Evolutionary conservation across 2,113 vertebrate genomes (phyloP).

Genomic region (Orientallactaga bullata): DNA sequence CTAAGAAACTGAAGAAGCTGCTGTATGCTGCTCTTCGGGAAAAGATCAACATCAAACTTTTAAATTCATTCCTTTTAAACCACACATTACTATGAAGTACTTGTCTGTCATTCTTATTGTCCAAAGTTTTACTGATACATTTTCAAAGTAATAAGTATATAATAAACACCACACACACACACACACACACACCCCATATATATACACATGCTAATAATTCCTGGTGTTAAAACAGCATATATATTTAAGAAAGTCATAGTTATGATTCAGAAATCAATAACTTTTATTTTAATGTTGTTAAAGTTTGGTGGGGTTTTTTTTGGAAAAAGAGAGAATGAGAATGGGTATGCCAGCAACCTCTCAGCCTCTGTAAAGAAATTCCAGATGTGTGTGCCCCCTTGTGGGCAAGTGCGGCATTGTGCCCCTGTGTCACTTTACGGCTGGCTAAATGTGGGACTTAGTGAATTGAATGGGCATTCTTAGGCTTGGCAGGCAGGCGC

Average conservation of each 20-base stretch:
- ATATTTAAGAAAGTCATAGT: slow-evolving; percentile 8
- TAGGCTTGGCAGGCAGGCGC: too few relatives aligned
- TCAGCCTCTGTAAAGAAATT: too few relatives aligned
- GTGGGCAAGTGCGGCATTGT: too few relatives aligned
- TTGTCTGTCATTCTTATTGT: neutral
- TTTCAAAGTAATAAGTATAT: slow-evolving; percentile 19
- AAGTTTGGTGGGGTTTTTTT: neutral
- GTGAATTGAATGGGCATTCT: too few relatives aligned
- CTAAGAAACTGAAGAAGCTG: neutral
- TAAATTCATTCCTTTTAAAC: neutral
- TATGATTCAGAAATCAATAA: neutral
- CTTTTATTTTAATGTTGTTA: neutral
- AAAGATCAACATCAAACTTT: slow-evolving; percentile 4
- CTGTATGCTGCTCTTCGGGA: neutral
- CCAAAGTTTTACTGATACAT: neutral
- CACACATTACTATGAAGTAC: neutral
- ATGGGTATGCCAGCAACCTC: too few relatives aligned
- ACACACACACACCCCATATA: neutral
- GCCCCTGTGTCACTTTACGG: too few relatives aligned
- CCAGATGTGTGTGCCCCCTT: too few relatives aligned
- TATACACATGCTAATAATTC: neutral
- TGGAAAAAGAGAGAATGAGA: too few relatives aligned
- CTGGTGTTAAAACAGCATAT: neutral
- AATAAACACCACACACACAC: too few relatives aligned
- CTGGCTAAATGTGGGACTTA: too few relatives aligned